Evolutionary conservation across 2,797 vertebrate species (phyloP).

Genomic region (Xenops minutus): DNA sequence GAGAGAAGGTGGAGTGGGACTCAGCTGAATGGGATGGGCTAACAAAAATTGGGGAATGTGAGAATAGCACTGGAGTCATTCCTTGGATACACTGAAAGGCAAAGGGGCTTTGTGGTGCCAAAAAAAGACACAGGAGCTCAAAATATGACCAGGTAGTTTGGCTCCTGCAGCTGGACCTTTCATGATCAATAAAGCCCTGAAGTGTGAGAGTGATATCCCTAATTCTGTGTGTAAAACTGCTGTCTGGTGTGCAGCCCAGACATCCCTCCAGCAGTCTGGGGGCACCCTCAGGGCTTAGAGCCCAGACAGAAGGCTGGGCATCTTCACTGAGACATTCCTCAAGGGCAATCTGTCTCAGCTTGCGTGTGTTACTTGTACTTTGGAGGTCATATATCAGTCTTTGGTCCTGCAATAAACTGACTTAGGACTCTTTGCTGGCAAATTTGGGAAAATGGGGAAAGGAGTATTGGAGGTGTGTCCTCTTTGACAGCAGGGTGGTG

Average conservation of each 20-base stretch:
- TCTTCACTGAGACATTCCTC: neutral
- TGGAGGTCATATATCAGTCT: neutral
- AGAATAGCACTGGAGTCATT: neutral
- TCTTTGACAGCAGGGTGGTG: neutral
- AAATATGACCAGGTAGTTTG: neutral
- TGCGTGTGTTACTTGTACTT: neutral
- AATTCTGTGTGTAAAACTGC: neutral
- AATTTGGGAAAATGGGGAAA: neutral
- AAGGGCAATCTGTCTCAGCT: neutral
- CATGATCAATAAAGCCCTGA: neutral
- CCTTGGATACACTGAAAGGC: neutral
- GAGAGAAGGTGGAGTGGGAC: neutral
- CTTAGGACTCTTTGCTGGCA: neutral
- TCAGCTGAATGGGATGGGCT: neutral
- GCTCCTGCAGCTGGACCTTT: neutral
- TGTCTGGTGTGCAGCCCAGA: neutral
- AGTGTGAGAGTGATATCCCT: neutral
- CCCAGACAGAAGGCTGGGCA: neutral
- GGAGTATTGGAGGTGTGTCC: neutral
- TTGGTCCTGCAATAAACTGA: neutral
- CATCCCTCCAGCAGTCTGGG: fast-evolving
- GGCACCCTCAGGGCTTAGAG: neutral
- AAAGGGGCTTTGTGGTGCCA: neutral
- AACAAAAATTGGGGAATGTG: fast-evolving
- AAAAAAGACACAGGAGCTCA: neutral